Percentiles rank a stretch among this genome's conserved stretches.
Conservation (phyloP, 2,113 vertebrate species). For the Empidonax alnorum region DNA sequence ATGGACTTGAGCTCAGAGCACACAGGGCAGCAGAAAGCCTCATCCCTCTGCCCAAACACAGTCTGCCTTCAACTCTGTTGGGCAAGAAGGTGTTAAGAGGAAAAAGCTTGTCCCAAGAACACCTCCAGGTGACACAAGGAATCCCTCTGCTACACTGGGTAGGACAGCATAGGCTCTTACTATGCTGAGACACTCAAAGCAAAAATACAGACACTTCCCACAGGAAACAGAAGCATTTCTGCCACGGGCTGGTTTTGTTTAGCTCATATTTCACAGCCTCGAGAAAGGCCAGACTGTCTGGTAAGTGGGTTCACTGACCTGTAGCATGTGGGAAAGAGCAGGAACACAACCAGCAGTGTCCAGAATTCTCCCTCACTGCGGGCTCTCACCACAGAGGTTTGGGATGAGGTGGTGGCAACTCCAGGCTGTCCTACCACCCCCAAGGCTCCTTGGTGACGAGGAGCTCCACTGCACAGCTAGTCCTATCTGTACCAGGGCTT, state of each 20-base stretch:
- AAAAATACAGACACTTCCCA: neutral
- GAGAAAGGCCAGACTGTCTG: neutral
- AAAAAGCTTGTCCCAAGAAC: neutral
- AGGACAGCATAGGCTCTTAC: neutral
- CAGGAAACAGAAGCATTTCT: slow-evolving; percentile 6
- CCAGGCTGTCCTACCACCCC: neutral
- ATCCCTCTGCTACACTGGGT: neutral
- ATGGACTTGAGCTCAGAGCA: neutral
- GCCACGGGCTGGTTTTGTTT: neutral
- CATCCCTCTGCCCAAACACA: neutral
- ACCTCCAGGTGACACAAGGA: neutral
- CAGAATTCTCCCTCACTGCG: neutral
- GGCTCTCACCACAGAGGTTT: neutral
- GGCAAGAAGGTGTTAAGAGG: neutral
- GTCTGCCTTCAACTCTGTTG: neutral
- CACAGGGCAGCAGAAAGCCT: neutral
- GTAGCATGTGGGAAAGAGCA: neutral
- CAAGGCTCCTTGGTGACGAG: neutral
- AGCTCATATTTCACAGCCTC: neutral
- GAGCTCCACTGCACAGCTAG: neutral
- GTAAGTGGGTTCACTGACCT: neutral
- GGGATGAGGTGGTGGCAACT: neutral
- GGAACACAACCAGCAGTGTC: neutral
- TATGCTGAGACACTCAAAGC: neutral
- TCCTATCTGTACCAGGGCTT: neutral